Evolutionary conservation across 2,113 vertebrate species (phyloP).

Genomic region (Ageneiosus marmoratus): DNA sequence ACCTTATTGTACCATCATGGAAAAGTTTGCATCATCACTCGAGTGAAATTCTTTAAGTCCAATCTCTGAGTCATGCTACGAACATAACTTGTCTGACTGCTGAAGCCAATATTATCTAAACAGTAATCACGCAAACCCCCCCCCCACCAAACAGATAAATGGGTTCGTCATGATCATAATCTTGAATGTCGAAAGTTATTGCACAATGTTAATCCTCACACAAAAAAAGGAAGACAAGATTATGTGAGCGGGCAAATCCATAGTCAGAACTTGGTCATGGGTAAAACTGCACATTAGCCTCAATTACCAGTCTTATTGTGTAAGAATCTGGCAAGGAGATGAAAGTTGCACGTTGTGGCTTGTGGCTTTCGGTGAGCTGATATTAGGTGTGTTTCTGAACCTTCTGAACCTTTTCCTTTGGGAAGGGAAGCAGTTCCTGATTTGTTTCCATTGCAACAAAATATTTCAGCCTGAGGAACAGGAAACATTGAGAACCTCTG

Average conservation of each 20-base stretch:
- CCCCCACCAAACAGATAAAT: not conserved
- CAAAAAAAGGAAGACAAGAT: slow-evolving; percentile 1
- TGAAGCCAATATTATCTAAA: slow-evolving; percentile 56
- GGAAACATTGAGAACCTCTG: too few species aligned
- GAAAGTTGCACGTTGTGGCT: not conserved
- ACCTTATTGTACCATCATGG: slow-evolving; percentile 57
- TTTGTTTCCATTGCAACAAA: too few species aligned
- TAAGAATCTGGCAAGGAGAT: not conserved
- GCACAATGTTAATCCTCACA: slow-evolving; percentile 17
- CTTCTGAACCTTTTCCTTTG: not conserved
- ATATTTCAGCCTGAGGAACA: too few species aligned
- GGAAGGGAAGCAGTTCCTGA: too few species aligned
- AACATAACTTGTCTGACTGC: slow-evolving; percentile 50
- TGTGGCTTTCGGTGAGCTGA: not conserved
- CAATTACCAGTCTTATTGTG: slow-evolving; percentile 6
- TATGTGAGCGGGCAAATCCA: not conserved
- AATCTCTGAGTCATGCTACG: slow-evolving; percentile 65
- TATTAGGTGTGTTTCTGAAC: not conserved
- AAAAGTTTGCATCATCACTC: slow-evolving; percentile 63
- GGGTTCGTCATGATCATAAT: slow-evolving; percentile 6
- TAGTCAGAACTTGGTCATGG: not conserved
- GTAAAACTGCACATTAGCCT: not conserved
- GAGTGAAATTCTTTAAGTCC: slow-evolving; percentile 59
- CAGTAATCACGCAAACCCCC: slow-evolving; percentile 49
- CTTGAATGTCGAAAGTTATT: slow-evolving; percentile 20